Evolutionary conservation across 2,113 vertebrate genomes (phyloP).

Genomic region (Neogale vison): DNA sequence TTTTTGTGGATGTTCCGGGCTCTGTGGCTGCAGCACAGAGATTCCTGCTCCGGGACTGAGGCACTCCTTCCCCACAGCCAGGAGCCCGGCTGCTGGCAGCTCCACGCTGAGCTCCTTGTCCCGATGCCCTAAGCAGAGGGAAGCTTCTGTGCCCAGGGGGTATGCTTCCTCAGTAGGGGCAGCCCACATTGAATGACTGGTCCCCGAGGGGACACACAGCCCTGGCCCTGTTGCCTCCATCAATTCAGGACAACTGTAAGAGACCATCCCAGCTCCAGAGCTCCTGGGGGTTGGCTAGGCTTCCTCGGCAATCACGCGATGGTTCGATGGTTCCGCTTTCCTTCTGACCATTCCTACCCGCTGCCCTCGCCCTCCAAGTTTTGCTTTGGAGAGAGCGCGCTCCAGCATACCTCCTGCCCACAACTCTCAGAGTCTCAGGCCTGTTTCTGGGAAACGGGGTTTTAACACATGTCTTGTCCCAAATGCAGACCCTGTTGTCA

Average conservation of each 20-base stretch:
- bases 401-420: background rate
- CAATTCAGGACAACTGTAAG: background rate
- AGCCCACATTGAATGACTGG: background rate
- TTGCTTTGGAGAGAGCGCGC: background rate
- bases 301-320: background rate
- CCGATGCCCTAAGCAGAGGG: background rate
- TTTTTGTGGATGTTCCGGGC: background rate
- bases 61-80: background rate
- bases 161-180: background rate
- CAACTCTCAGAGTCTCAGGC: background rate
- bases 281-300: background rate
- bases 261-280: background rate
- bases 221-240: background rate
- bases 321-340: background rate
- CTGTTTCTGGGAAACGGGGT: background rate
- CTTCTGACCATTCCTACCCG: background rate
- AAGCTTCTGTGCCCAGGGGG: background rate
- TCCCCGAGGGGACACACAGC: background rate
- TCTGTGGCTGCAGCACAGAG: background rate
- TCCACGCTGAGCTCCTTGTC: background rate
- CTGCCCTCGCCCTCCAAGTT: background rate
- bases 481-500: background rate
- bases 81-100: background rate
- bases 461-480: background rate
- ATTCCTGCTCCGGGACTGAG: background rate